phyloP scores from a whole-genome alignment of 2,888 invertebrate species.

The Melieria omissa region DNA sequence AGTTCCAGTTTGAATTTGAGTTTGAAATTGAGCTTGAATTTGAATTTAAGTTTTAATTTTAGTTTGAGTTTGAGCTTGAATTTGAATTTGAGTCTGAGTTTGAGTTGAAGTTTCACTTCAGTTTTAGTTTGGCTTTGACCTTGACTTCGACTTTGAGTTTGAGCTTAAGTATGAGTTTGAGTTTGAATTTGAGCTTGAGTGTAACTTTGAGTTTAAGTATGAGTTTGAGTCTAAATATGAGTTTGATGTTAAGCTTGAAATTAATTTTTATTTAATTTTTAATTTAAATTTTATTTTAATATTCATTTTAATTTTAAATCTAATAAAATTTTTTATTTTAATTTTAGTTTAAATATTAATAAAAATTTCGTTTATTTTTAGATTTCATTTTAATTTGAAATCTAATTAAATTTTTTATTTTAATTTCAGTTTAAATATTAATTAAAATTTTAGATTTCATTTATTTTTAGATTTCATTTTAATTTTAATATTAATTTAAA shows the following conservation, averaged over 20 bases:
- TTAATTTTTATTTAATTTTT: conserved; percentile 7
- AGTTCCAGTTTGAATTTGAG: neutral
- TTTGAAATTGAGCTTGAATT: neutral
- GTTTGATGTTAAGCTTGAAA: neutral
- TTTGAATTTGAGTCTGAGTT: neutral
- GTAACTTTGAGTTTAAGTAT: conserved; percentile 12
- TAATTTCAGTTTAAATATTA: neutral
- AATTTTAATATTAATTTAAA: neutral
- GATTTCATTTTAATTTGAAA: neutral
- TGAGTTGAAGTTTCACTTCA: conserved; percentile 5
- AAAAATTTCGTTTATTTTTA: neutral
- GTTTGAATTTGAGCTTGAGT: conserved; percentile 22
- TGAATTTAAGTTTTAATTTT: neutral
- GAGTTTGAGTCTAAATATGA: conserved; percentile 1
- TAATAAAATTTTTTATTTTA: neutral
- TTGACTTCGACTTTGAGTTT: conserved; percentile 22
- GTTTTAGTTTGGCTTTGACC: conserved; percentile 15
- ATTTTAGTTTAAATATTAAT: neutral
- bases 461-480: neutral
- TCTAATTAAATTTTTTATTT: neutral
- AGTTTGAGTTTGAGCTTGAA: no score
- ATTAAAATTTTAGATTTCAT: neutral
- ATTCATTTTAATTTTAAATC: neutral
- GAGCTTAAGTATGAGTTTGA: conserved; percentile 20
- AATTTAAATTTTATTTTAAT: neutral